Evolutionary conservation across 2,113 vertebrate genomes (phyloP).

Genomic region (Corvus cornix): DNA sequence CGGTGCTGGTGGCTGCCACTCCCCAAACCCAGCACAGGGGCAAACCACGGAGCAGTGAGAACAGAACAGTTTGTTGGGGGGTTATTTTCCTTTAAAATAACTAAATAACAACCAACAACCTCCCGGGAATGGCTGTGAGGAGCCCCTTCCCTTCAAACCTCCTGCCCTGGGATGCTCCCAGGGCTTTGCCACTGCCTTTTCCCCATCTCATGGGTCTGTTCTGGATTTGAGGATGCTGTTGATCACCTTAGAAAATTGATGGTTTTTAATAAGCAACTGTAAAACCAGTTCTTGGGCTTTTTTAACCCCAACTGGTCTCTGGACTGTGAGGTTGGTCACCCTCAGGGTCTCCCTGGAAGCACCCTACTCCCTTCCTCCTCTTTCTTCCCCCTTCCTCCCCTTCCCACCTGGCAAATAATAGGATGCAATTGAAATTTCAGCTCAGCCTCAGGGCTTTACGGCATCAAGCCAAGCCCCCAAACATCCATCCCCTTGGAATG

Average conservation of each 20-base stretch:
- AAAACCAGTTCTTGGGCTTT: not conserved
- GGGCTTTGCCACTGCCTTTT: not conserved
- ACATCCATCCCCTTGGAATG: not conserved
- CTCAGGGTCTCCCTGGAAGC: not conserved
- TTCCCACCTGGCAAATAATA: not conserved
- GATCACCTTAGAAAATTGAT: not conserved
- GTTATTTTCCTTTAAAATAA: not conserved
- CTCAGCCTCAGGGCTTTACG: not conserved
- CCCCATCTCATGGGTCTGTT: accelerated
- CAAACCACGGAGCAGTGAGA: not conserved
- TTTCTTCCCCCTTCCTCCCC: not conserved
- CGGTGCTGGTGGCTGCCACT: not conserved
- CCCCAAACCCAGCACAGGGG: not conserved
- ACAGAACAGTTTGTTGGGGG: not conserved
- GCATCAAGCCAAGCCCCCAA: not conserved
- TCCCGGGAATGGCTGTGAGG: not conserved
- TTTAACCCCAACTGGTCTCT: not conserved
- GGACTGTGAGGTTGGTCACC: not conserved
- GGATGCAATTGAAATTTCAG: not conserved
- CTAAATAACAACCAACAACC: not conserved
- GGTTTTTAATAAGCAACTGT: not conserved
- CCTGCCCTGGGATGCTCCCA: not conserved
- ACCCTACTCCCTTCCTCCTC: not conserved
- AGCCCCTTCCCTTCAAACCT: not conserved
- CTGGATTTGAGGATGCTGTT: not conserved